These are phyloP conservation scores for Pseudanteris insignis DNA, from an alignment of 2,888 invertebrate genomes.

Conservation along the genomic window DNA sequence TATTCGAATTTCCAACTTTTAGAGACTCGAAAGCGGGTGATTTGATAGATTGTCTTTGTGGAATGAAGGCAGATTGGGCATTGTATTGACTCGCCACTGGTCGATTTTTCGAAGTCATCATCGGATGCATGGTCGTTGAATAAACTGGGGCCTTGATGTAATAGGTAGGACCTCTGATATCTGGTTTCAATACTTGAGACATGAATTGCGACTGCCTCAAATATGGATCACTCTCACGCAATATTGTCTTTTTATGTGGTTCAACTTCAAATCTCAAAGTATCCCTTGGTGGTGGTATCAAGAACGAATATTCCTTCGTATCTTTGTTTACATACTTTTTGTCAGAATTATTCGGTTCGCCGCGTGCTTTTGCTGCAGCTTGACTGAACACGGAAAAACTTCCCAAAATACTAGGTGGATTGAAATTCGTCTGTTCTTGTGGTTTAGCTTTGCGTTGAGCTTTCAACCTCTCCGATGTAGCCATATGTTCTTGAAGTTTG, in stretches of 20 bases:
- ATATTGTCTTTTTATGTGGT: constrained; percentile 52
- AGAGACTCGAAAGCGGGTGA: constrained; percentile 52
- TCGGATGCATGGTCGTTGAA: constrained; percentile 43
- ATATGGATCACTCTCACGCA: constrained; percentile 54
- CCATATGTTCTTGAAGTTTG: constrained; percentile 61
- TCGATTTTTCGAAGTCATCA: constrained; percentile 48
- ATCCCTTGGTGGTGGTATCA: constrained; percentile 60
- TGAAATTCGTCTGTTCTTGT: constrained; percentile 40
- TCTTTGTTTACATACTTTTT: constrained; percentile 54
- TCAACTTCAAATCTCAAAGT: constrained; percentile 58
- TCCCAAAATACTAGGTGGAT: constrained; percentile 61
- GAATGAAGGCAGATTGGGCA: constrained; percentile 43
- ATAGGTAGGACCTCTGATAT: constrained; percentile 51
- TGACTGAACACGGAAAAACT: constrained; percentile 72
- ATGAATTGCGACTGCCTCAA: constrained; percentile 52
- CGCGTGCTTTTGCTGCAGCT: constrained; percentile 69
- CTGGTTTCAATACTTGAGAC: constrained; percentile 47
- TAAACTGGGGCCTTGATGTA: constrained; percentile 50
- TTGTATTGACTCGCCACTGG: constrained; percentile 44
- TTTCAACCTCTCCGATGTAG: constrained; percentile 53
- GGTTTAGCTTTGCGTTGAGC: constrained; percentile 51
- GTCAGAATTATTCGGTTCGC: constrained; percentile 59
- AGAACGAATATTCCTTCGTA: constrained; percentile 58
- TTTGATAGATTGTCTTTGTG: constrained; percentile 49
- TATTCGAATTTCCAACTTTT: constrained; percentile 45